Evolutionary conservation across 64 coral and sea anemone genomes (phyloP).

Genomic region (Porites lutea): DNA sequence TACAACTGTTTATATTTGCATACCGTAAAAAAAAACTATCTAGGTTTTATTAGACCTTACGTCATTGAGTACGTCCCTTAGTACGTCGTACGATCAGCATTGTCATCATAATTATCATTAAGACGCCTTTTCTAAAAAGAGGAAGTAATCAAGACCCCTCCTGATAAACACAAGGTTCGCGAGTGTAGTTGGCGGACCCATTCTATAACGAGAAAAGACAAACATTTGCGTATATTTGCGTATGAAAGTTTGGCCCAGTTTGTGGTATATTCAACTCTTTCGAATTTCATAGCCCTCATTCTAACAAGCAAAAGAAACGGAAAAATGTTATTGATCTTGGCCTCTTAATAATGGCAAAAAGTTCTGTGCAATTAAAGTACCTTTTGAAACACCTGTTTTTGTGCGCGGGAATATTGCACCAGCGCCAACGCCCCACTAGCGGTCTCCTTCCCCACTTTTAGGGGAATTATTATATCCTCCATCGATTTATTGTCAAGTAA

Average conservation of each 20-base stretch:
- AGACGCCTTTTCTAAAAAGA: background rate
- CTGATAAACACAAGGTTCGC: background rate
- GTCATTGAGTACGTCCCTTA: too few relatives aligned
- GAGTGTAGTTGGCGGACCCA: background rate
- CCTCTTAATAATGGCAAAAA: background rate
- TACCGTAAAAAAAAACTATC: too few relatives aligned
- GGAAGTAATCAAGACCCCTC: background rate
- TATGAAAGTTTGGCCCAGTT: slow-evolving; percentile 6
- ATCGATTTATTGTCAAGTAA: slow-evolving; percentile 26
- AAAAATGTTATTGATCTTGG: background rate
- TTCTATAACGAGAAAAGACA: background rate
- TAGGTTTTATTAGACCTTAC: too few relatives aligned
- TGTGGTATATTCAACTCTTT: slow-evolving; percentile 5
- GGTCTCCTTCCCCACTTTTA: slow-evolving; percentile 19
- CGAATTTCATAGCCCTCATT: slow-evolving; percentile 14
- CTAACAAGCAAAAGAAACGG: slow-evolving; percentile 8
- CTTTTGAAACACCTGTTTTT: slow-evolving; percentile 56
- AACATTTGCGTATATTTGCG: slow-evolving; percentile 1
- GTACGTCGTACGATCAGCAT: too few relatives aligned
- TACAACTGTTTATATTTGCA: background rate
- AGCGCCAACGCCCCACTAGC: slow-evolving; percentile 30
- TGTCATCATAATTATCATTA: too few relatives aligned
- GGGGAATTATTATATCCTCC: slow-evolving; percentile 37
- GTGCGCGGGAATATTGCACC: slow-evolving; percentile 53
- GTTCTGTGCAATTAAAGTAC: background rate